Conservation (phyloP, 37 sponge, comb jelly and placozoan species). For the Mnemiopsis leidyi region DNA sequence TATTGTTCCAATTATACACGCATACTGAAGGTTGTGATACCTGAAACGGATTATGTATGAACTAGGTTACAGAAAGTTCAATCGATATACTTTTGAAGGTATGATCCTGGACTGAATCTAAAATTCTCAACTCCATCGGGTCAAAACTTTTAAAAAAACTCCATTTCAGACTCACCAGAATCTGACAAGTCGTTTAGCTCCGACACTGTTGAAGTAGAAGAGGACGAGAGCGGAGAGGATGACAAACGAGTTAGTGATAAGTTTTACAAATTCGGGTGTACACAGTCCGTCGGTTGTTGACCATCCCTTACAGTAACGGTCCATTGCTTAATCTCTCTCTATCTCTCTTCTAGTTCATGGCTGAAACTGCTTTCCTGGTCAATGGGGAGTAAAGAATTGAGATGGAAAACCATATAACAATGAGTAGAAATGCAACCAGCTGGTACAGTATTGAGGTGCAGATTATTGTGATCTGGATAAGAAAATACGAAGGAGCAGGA, state of each 20-base stretch:
- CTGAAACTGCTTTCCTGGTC: too few species aligned
- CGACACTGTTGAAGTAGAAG: neutral
- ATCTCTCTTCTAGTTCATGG: neutral
- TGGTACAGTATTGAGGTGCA: too few species aligned
- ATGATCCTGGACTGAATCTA: too few species aligned
- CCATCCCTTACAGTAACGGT: slow-evolving; percentile 27
- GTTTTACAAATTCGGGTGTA: slow-evolving; percentile 4
- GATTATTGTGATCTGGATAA: too few species aligned
- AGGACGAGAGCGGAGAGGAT: neutral
- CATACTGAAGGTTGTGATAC: slow-evolving; percentile 35
- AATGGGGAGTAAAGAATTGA: too few species aligned
- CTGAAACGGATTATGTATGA: too few species aligned
- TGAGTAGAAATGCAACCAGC: too few species aligned
- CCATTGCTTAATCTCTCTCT: neutral
- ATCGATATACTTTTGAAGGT: too few species aligned
- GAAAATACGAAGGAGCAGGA: too few species aligned
- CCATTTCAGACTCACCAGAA: neutral
- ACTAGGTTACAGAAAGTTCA: too few species aligned
- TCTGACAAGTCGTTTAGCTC: slow-evolving; percentile 11
- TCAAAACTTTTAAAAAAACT: neutral
- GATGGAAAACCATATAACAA: too few species aligned
- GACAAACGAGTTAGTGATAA: neutral
- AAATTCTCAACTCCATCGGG: too few species aligned
- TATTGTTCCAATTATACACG: neutral
- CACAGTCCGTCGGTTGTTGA: slow-evolving; percentile 33